A percentile compares a stretch with the other conserved stretches of the same genome.
phyloP scores from a whole-genome alignment of 2,888 invertebrate species.

The Cataglyphis rosenhaueri region DNA sequence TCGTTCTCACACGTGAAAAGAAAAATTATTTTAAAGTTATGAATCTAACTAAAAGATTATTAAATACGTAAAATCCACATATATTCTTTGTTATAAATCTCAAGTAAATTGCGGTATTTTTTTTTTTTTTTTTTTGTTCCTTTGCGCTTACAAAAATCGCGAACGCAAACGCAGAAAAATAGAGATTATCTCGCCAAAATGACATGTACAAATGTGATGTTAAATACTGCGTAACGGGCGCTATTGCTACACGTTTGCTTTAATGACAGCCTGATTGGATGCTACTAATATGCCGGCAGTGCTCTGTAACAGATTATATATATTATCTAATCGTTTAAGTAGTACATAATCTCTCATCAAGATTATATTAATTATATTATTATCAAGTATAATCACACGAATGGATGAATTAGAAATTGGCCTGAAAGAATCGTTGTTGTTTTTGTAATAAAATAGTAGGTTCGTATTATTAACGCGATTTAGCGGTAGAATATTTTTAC shows the following conservation, averaged over 20 bases:
- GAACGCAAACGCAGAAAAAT: neutral
- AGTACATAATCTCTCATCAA: constrained; percentile 1
- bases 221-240: constrained; percentile 35
- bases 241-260: constrained; percentile 24
- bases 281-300: neutral
- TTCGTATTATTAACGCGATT: constrained; percentile 51
- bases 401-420: constrained; percentile 30
- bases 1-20: neutral
- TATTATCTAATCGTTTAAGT: constrained; percentile 45
- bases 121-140: neutral
- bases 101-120: neutral
- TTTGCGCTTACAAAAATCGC: neutral
- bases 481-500: constrained; percentile 54
- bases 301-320: constrained; percentile 21
- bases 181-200: constrained; percentile 1
- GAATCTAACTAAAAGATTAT: neutral
- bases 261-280: constrained; percentile 32
- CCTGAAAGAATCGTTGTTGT: constrained; percentile 23
- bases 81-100: neutral
- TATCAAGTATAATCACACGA: constrained; percentile 51
- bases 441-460: constrained; percentile 41
- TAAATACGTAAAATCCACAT: neutral
- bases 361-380: constrained; percentile 48
- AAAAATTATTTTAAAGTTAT: constrained; percentile 4
- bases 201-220: constrained; percentile 21